These are phyloP conservation scores for Cantharis flavilabris DNA, from an alignment of 2,888 invertebrate genomes.

Conservation along the genomic window DNA sequence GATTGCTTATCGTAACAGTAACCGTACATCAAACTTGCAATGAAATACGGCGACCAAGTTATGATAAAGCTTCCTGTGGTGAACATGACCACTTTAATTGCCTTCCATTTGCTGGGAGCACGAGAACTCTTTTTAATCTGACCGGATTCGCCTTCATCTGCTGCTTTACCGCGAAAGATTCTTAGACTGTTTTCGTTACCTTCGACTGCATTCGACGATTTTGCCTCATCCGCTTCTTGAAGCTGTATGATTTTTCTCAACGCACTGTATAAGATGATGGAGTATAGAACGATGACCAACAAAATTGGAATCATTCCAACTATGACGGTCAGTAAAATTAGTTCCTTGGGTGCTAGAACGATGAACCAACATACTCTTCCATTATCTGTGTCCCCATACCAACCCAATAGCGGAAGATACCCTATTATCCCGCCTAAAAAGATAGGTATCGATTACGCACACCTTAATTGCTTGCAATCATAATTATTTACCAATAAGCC, in stretches of 20 bases:
- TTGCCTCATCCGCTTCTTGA: constrained; percentile 46
- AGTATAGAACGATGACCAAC: constrained; percentile 58
- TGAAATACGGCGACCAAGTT: constrained; percentile 68
- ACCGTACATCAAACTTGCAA: constrained; percentile 61
- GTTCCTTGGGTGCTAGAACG: constrained; percentile 59
- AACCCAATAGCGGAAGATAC: constrained; percentile 65
- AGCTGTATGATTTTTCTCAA: constrained; percentile 61
- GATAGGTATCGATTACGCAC: background rate
- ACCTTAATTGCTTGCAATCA: background rate
- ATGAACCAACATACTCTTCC: constrained; percentile 64
- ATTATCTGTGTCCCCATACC: constrained; percentile 59
- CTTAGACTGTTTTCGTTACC: constrained; percentile 29
- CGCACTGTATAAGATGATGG: constrained; percentile 63
- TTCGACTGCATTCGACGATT: constrained; percentile 11
- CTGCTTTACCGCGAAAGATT: constrained; percentile 41
- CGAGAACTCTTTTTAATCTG: constrained; percentile 25
- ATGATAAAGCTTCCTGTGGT: constrained; percentile 65
- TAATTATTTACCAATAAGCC: constrained; percentile 60
- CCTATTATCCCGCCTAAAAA: constrained; percentile 61
- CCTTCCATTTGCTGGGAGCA: constrained; percentile 62
- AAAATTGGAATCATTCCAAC: constrained; percentile 61
- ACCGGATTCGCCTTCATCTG: constrained; percentile 18
- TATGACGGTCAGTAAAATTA: constrained; percentile 61
- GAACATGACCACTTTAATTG: constrained; percentile 65
- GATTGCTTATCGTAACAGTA: constrained; percentile 57